phyloP scores from a whole-genome alignment of 2,113 vertebrate genomes.

The Oncorhynchus clarkii region DNA sequence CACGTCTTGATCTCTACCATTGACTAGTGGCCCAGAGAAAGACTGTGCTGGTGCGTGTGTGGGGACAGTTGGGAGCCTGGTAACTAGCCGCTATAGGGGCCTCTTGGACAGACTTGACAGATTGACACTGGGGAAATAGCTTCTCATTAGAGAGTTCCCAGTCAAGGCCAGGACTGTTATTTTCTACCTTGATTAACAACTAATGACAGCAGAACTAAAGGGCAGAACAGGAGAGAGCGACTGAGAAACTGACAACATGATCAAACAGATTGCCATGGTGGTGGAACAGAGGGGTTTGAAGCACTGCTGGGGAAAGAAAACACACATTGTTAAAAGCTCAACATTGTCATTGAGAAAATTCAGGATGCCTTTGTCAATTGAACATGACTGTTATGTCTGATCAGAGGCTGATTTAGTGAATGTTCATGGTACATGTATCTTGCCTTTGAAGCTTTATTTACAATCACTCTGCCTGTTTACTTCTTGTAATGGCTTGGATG shows the following conservation, averaged over 20 bases:
- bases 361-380: conserved; percentile 57
- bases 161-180: conserved; percentile 60
- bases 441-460: conserved; percentile 53
- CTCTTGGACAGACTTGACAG: neutral
- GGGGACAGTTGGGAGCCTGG: neutral
- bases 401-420: conserved; percentile 56
- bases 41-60: conserved; percentile 4
- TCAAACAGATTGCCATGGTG: conserved; percentile 23
- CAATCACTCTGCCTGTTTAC: conserved; percentile 35
- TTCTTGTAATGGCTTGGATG: conserved; percentile 52
- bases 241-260: conserved; percentile 18
- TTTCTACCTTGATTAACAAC: conserved; percentile 70
- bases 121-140: conserved; percentile 27
- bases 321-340: conserved; percentile 35
- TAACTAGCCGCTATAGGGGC: conserved; percentile 6
- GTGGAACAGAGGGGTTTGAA: conserved; percentile 1
- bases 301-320: conserved; percentile 11
- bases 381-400: conserved; percentile 67
- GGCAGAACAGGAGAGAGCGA: conserved; percentile 23
- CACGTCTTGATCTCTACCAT: conserved; percentile 1
- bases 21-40: conserved; percentile 45
- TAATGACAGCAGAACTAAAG: conserved; percentile 68
- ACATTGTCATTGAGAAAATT: conserved; percentile 31
- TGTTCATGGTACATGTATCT: conserved; percentile 41
- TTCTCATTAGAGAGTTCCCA: conserved; percentile 53